Conservation (phyloP, 1,140 invertebrate genomes). For the Hylaeus anthracinus region DNA sequence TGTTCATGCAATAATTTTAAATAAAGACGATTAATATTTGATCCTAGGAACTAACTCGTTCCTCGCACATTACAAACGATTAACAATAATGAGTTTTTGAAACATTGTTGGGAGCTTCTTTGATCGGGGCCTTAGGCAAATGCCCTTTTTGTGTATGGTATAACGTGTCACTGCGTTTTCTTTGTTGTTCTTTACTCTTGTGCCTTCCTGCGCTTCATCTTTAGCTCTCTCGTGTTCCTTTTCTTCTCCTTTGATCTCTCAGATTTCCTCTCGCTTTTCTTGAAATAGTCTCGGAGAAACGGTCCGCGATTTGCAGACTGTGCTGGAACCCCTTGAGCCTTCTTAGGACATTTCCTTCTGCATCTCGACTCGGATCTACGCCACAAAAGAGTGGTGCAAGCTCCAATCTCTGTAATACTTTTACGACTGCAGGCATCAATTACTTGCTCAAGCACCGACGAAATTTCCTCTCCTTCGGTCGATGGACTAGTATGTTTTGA, state of each 20-base stretch:
- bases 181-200: background rate
- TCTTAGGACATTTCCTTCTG: conserved; percentile 37
- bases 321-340: conserved; percentile 22
- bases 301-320: conserved; percentile 1
- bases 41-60: too few species aligned
- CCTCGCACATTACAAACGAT: too few species aligned
- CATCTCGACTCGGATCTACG: conserved; percentile 40
- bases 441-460: background rate
- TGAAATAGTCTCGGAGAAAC: conserved; percentile 28
- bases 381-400: conserved; percentile 6
- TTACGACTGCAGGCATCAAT: background rate
- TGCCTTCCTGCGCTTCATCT: background rate
- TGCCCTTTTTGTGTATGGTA: too few species aligned
- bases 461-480: background rate
- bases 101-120: too few species aligned
- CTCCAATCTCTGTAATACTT: conserved; percentile 44
- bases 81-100: too few species aligned
- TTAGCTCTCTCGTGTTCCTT: conserved; percentile 15
- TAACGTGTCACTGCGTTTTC: background rate
- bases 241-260: background rate
- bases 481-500: background rate
- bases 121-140: too few species aligned
- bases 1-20: too few species aligned
- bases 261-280: background rate
- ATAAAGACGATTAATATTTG: too few species aligned